Conservation (phyloP, 2,113 vertebrate genomes). For the Ciconia boyciana region DNA sequence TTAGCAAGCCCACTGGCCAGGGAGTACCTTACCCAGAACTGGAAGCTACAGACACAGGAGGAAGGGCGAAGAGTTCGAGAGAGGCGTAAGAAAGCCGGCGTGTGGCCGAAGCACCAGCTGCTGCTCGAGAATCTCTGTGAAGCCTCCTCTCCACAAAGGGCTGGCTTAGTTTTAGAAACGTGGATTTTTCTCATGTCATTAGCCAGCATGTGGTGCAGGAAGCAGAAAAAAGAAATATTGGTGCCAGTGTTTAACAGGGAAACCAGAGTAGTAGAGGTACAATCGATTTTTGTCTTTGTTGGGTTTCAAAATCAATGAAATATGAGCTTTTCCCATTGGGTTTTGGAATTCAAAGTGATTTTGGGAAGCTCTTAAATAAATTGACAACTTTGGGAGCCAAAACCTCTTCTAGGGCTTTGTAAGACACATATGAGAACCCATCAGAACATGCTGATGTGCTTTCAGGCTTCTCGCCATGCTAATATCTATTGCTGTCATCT, state of each 20-base stretch:
- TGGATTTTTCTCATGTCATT: neutral
- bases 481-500: neutral
- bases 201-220: neutral
- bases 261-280: neutral
- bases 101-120: neutral
- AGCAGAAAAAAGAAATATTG: neutral
- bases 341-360: slow-evolving; percentile 14
- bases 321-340: slow-evolving; percentile 15
- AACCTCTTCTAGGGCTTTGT: neutral
- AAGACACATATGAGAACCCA: neutral
- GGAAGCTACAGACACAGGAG: neutral
- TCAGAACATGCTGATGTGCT: neutral
- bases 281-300: slow-evolving; percentile 35
- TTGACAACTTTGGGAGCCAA: neutral
- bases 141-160: neutral
- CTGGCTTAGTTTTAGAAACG: neutral
- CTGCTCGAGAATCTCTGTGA: neutral
- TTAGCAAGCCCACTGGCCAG: neutral
- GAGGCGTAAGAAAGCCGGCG: neutral
- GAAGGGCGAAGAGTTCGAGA: neutral
- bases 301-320: slow-evolving; percentile 33
- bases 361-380: slow-evolving; percentile 35
- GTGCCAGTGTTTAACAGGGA: neutral
- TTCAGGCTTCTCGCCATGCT: neutral
- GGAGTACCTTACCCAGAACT: neutral